phyloP scores from a whole-genome alignment of 2,797 vertebrate species.

The Chromobotia macracanthus region DNA sequence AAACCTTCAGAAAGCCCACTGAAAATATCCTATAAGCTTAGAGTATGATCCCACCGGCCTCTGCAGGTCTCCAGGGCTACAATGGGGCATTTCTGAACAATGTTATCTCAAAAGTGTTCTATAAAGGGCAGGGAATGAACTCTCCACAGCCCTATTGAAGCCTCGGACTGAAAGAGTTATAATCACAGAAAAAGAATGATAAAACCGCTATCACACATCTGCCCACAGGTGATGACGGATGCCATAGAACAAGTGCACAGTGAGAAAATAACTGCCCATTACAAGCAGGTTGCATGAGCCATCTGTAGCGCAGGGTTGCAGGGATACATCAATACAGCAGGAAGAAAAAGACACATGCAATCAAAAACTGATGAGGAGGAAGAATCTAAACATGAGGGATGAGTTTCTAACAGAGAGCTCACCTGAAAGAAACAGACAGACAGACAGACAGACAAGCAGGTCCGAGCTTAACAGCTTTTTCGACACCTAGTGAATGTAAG shows the following conservation, averaged over 20 bases:
- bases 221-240: neutral
- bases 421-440: neutral
- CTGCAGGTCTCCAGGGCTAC: constrained; percentile 2
- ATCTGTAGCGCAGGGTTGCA: neutral
- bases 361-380: neutral
- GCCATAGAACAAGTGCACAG: neutral
- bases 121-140: constrained; percentile 28
- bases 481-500: neutral
- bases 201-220: constrained; percentile 23
- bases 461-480: neutral
- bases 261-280: constrained; percentile 21
- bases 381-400: constrained; percentile 7
- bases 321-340: neutral
- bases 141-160: constrained; percentile 12
- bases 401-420: neutral
- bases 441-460: neutral
- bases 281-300: neutral
- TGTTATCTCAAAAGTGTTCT: constrained; percentile 14
- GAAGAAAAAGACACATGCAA: neutral
- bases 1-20: neutral
- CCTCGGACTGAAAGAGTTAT: constrained; percentile 5
- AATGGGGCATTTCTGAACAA: constrained; percentile 27
- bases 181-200: constrained; percentile 12
- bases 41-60: constrained; percentile 24
- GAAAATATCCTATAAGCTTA: constrained; percentile 36